Percentiles rank a stretch among this genome's conserved stretches.
Conservation (phyloP, 64 coral and sea anemone genomes). For the Actinia equina region DNA sequence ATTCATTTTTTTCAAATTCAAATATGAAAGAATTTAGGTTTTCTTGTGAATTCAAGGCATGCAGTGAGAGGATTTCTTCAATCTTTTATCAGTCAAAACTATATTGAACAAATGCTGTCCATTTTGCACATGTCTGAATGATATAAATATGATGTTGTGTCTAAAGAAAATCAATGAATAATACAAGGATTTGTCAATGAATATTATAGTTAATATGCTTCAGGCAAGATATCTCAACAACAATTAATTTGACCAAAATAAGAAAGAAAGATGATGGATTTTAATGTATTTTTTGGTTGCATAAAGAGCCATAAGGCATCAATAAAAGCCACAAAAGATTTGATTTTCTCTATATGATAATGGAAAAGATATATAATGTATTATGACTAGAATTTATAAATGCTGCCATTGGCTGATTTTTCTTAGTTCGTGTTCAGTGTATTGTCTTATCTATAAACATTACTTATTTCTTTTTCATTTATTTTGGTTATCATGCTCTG, state of each 20-base stretch:
- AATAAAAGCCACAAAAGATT: conserved; percentile 13
- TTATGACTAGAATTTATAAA: not conserved
- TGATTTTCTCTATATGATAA: not conserved
- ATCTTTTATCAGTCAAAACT: not conserved
- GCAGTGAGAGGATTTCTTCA: not conserved
- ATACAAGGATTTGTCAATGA: not conserved
- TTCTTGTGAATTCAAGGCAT: not conserved
- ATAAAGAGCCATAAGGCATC: not conserved
- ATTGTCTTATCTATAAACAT: not conserved
- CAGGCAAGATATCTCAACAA: not conserved
- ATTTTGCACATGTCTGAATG: conserved; percentile 14
- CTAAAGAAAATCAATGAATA: not conserved
- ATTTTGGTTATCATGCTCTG: no score
- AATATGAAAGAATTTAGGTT: not conserved
- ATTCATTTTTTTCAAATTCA: not conserved
- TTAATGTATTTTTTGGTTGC: not conserved
- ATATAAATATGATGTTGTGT: conserved; percentile 5
- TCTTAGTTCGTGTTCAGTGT: not conserved
- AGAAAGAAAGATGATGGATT: not conserved
- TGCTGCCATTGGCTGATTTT: not conserved
- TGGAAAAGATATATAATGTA: conserved; percentile 1
- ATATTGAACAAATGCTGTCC: not conserved
- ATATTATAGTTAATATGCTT: conserved; percentile 14
- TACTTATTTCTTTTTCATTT: not conserved
- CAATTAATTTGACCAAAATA: not conserved